Conservation (phyloP, 2,797 vertebrate species). For the Scolopax rusticola region DNA sequence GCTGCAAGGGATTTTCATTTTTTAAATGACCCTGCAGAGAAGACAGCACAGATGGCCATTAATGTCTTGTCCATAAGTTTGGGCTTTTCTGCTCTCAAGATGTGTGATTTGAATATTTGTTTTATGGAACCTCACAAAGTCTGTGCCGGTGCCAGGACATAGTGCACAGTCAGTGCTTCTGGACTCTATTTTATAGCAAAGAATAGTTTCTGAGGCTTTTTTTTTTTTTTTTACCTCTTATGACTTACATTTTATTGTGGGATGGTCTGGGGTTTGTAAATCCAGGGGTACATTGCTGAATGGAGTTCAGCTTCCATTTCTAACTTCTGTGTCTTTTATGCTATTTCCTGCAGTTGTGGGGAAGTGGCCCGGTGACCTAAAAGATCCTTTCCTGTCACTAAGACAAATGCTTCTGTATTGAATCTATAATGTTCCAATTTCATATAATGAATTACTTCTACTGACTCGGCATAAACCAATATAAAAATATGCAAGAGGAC, state of each 20-base stretch:
- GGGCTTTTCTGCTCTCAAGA: background rate
- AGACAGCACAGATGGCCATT: background rate
- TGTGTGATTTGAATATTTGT: background rate
- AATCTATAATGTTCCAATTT: conserved; percentile 33
- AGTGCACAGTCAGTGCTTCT: background rate
- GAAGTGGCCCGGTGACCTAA: background rate
- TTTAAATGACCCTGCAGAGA: background rate
- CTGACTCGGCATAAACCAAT: background rate
- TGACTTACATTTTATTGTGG: background rate
- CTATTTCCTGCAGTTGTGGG: background rate
- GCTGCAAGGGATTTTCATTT: background rate
- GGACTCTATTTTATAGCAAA: background rate
- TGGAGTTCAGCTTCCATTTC: background rate
- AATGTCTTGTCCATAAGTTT: background rate
- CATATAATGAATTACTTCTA: conserved; percentile 1
- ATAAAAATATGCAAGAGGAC: conserved; percentile 11
- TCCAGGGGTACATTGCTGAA: background rate
- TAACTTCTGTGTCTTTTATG: background rate
- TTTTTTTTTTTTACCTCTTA: background rate
- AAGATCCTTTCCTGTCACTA: conserved; percentile 36
- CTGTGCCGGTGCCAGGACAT: background rate
- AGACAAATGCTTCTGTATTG: conserved; percentile 8
- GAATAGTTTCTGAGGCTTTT: background rate
- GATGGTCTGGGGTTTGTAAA: background rate
- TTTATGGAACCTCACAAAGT: background rate